Evolutionary conservation across 2,888 invertebrate genomes (phyloP), one percentile per base, ranked within the genome.

Genomic region (Serripes groenlandicus): DNA sequence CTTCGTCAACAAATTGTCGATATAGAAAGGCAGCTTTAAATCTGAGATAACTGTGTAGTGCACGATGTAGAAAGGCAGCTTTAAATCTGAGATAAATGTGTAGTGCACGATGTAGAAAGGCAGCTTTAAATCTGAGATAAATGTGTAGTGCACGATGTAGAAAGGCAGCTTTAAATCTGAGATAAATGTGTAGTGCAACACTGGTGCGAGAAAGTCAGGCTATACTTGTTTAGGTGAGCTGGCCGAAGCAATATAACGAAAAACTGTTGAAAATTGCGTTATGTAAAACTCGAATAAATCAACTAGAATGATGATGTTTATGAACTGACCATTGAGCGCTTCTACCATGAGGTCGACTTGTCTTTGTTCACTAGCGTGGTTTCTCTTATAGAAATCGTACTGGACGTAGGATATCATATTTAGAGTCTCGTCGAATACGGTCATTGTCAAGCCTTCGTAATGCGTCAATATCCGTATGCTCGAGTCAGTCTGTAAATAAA

Each of bases 301-400:
- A 28, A 2, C 9, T 62, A n/a, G 11, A 30, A 21, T 1, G 4
- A 26, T 28, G 28, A 9, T 7, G 21, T 30, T 30, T 30, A 3
- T 11, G 4, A 28, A n/a, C 49, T 64, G 64, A 75, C 74, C 52
- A 23, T 64, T 42, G n/a, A 75, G 54, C 21, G 52, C 37, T 3
- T 21, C 23, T 1, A 66, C 34, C 54, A 75, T 54, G 23, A 18
- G 15, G 68, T 66, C 35, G 26, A 75, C 75, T 28, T 75, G 68
- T 18, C 21, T 68, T 37, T 66, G 66, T 54, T 52, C 66, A 3
- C 21, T 34, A 21, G n/a, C 32, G 0, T 11, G 23, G 2, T 30
- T 54, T 4, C 11, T 11, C 23, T 66, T 66, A 5, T 2, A 21
- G 32, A 75, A 66, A 35, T 75, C 75, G 35, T 56, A 68, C 18